Evolutionary conservation across 2,888 invertebrate species (phyloP).

Genomic region (Dascillus cervinus): DNA sequence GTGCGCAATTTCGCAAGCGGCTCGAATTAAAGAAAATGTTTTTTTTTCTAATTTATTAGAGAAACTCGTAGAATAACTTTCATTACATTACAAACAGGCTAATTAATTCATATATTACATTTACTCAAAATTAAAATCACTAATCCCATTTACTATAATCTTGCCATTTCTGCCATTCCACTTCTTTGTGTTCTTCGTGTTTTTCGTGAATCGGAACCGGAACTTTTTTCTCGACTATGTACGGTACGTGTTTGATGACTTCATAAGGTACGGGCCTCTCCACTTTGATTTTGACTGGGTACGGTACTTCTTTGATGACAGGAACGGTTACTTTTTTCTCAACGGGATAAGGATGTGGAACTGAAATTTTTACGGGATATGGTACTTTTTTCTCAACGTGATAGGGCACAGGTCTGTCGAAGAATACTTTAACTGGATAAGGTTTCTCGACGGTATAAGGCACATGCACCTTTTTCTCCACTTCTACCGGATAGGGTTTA

Average conservation of each 20-base stretch:
- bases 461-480: conserved; percentile 62
- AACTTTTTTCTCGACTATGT: conserved; percentile 50
- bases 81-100: no score
- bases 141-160: conserved; percentile 6
- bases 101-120: no score
- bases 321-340: conserved; percentile 57
- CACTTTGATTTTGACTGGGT: conserved; percentile 62
- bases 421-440: conserved; percentile 58
- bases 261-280: conserved; percentile 63
- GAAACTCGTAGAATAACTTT: no score
- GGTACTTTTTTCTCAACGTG: conserved; percentile 69
- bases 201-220: conserved; percentile 42
- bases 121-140: no score
- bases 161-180: conserved; percentile 11
- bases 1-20: no score
- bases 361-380: conserved; percentile 58
- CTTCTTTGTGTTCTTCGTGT: conserved; percentile 14
- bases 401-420: conserved; percentile 58
- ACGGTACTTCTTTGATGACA: conserved; percentile 61
- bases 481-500: conserved; percentile 57
- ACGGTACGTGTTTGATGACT: conserved; percentile 54
- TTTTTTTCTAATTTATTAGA: no score
- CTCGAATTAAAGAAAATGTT: no score
- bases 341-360: conserved; percentile 53
- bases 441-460: conserved; percentile 44